phyloP scores from a whole-genome alignment of 2,888 invertebrate genomes.

The Chouioia cunea region DNA sequence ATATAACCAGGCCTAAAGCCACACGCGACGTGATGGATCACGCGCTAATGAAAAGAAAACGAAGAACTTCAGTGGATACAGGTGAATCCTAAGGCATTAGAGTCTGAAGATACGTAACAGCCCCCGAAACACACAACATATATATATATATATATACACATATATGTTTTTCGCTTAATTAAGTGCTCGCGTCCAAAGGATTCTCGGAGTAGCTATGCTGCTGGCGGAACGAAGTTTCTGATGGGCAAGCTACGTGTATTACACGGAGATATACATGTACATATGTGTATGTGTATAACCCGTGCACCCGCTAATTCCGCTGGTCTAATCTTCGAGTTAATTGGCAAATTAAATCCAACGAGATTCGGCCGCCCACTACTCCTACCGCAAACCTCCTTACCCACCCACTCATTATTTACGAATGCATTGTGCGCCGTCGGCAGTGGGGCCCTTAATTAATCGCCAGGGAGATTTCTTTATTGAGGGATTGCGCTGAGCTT shows the following conservation, averaged over 20 bases:
- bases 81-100: conserved; percentile 35
- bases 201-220: conserved; percentile 47
- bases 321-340: conserved; percentile 46
- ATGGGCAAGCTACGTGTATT: conserved; percentile 6
- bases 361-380: conserved; percentile 28
- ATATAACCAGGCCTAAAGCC: too few relatives aligned
- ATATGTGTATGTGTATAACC: too few relatives aligned
- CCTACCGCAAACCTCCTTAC: too few relatives aligned
- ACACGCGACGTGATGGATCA: conserved; percentile 28
- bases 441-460: conserved; percentile 38
- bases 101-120: not conserved
- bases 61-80: not conserved
- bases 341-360: conserved; percentile 47
- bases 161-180: conserved; percentile 67
- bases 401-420: conserved; percentile 41
- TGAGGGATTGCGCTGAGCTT: conserved; percentile 25
- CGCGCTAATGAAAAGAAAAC: conserved; percentile 35
- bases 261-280: not conserved
- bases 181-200: conserved; percentile 57
- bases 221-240: conserved; percentile 54
- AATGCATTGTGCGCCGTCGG: conserved; percentile 31
- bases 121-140: conserved; percentile 47
- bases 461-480: conserved; percentile 50
- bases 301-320: not conserved
- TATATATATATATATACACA: too few relatives aligned